Base-by-base conservation (phyloP, 2,888 invertebrate genomes). In the Cephus nigrinus region DNA sequence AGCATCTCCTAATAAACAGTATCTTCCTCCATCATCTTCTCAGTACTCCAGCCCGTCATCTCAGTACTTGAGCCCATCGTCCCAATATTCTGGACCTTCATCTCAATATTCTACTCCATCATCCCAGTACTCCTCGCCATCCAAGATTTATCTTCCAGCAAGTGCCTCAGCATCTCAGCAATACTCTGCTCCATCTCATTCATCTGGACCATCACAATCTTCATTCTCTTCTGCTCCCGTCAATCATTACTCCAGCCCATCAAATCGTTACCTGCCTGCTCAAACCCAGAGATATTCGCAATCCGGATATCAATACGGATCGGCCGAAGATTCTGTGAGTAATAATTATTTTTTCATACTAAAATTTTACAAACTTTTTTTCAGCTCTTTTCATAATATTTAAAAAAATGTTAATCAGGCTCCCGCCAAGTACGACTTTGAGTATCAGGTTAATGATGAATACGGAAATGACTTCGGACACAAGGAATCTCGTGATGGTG, bases 391-490 rank as follows among this genome's bases (percentile, higher is more conserved):
- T 36, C 3, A 36, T 36, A 12, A 36, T 75, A 4, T 32, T 77
- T 34, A 30, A 1, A 11, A 73, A 69, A 72, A 34, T 32, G 23
- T 31, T 74, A 55, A 5, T 78, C 30, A 15, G 90, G 84, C 82
- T 73, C 86, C 88, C 33, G 88, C 88, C 33, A 90, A 91, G 79
- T 92, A 92, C 84, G 86, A 90, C 68, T 92, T 91, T 83, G 87
- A 89, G 80, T 92, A 92, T 83, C 88, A 87, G 32, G 92, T 92
- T 36, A 89, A 87, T 81, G 92, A 92, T 82, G 87, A 88, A 75
- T 86, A 85, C 79, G 91, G 91, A 68, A 91, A 91, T 81, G 90
- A 92, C 82, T 92, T 90, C 84, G 89, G 89, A 72, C 92, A 92
- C 85, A 88, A 90, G 79, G 92, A 92, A 82, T 87, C 85, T 30